Conservation (phyloP, 2,797 vertebrate genomes). For the Anguilla anguilla region DNA sequence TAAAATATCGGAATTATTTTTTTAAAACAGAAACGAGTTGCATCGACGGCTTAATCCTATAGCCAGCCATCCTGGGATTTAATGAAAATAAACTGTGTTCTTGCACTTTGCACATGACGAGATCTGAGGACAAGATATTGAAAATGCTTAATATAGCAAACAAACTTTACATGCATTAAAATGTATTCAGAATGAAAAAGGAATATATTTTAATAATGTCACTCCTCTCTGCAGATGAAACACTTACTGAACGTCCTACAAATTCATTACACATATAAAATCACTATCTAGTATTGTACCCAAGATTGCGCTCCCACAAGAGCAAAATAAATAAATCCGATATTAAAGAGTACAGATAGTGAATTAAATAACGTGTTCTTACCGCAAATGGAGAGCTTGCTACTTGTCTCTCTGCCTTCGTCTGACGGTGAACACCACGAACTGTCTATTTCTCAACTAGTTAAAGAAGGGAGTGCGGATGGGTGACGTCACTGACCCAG, state of each 20-base stretch:
- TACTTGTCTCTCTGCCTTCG: not conserved
- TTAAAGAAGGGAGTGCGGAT: conserved; percentile 23
- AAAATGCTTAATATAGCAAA: not conserved
- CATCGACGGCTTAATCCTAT: conserved; percentile 13
- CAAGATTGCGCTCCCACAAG: not conserved
- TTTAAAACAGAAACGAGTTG: not conserved
- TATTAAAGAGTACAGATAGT: not conserved
- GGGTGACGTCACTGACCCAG: conserved; percentile 27
- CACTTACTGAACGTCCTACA: not conserved
- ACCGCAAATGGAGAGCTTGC: conserved; percentile 8
- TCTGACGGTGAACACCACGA: conserved; percentile 21
- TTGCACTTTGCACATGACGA: conserved; percentile 19
- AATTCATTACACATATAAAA: not conserved
- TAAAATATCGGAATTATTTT: not conserved
- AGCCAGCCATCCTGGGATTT: conserved; percentile 20
- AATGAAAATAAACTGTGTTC: conserved; percentile 7
- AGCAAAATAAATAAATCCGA: not conserved
- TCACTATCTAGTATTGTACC: not conserved
- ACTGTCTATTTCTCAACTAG: not conserved
- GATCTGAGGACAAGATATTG: conserved; percentile 25
- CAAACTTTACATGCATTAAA: not conserved
- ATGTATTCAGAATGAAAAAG: not conserved
- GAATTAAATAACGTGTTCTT: conserved; percentile 16
- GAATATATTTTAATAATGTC: not conserved
- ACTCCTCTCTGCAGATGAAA: not conserved